phyloP scores from a whole-genome alignment of 2,113 vertebrate species.

The Leucosticte australis region DNA sequence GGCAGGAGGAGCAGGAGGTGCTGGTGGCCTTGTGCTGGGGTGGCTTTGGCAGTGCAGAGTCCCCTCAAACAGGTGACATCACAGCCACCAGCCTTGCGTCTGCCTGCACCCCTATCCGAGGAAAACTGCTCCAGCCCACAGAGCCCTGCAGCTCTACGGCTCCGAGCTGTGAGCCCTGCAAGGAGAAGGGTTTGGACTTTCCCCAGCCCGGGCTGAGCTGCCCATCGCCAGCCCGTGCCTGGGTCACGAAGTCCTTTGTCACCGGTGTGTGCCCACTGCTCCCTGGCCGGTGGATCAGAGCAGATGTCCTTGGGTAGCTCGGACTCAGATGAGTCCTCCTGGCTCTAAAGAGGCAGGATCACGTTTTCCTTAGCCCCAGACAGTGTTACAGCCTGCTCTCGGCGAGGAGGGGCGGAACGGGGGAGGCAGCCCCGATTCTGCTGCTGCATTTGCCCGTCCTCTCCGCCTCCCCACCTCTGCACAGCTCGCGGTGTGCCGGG shows the following conservation, averaged over 20 bases:
- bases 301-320: conserved; percentile 37
- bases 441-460: not conserved
- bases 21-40: not conserved
- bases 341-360: conserved; percentile 54
- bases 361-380: conserved; percentile 65
- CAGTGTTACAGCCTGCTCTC: conserved; percentile 25
- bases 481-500: accelerated
- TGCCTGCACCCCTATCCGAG: accelerated
- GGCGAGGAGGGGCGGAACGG: not conserved
- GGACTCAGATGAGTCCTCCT: conserved; percentile 62
- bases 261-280: not conserved
- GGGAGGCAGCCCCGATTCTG: not conserved
- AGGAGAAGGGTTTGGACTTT: not conserved
- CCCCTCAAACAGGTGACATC: not conserved
- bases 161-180: not conserved
- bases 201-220: not conserved
- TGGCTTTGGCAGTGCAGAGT: not conserved
- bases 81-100: accelerated
- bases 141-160: not conserved
- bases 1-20: not conserved
- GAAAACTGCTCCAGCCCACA: accelerated
- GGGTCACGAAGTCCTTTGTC: not conserved
- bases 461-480: not conserved
- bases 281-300: conserved; percentile 12
- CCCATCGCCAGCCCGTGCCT: not conserved